phyloP scores from a whole-genome alignment of 2,888 invertebrate genomes.

The Neocrepidodera transversa region DNA sequence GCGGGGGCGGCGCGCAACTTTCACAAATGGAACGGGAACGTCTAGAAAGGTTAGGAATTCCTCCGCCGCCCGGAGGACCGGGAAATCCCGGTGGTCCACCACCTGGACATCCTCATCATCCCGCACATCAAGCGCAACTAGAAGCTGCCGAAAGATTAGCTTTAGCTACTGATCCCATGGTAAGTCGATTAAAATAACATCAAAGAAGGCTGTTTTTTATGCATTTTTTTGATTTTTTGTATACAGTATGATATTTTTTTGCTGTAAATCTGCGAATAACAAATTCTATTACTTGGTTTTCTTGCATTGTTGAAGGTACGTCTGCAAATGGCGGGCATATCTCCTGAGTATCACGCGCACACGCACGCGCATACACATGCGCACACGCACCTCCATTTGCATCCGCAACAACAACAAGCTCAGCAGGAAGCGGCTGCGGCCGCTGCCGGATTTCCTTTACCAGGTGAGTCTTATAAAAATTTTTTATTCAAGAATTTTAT shows the following conservation, averaged over 20 bases:
- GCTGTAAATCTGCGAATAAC: no score
- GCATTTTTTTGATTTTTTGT: no score
- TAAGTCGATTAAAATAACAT: conserved; percentile 55
- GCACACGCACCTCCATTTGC: conserved; percentile 87
- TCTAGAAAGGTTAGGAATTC: conserved; percentile 81
- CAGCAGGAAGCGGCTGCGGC: conserved; percentile 67
- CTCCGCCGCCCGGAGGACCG: conserved; percentile 66
- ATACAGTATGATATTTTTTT: no score
- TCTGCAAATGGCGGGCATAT: conserved; percentile 91
- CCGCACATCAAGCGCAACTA: conserved; percentile 68
- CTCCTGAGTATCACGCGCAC: conserved; percentile 89
- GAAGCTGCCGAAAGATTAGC: conserved; percentile 82
- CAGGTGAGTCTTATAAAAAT: conserved; percentile 63
- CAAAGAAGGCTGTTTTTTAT: no score
- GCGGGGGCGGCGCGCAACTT: conserved; percentile 68
- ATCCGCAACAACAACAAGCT: conserved; percentile 80
- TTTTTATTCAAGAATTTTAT: no score
- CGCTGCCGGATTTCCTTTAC: conserved; percentile 65
- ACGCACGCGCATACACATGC: conserved; percentile 92
- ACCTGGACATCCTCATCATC: conserved; percentile 63
- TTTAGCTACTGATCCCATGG: conserved; percentile 90
- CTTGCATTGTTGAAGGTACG: conserved; percentile 63
- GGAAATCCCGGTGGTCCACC: conserved; percentile 65
- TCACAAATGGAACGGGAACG: conserved; percentile 90
- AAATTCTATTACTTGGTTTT: conserved; percentile 40